A percentile compares a stretch with the other conserved stretches of the same genome.
These are phyloP conservation scores for Lucilia sericata DNA, from an alignment of 1,140 invertebrate genomes.

Conservation along the genomic window DNA sequence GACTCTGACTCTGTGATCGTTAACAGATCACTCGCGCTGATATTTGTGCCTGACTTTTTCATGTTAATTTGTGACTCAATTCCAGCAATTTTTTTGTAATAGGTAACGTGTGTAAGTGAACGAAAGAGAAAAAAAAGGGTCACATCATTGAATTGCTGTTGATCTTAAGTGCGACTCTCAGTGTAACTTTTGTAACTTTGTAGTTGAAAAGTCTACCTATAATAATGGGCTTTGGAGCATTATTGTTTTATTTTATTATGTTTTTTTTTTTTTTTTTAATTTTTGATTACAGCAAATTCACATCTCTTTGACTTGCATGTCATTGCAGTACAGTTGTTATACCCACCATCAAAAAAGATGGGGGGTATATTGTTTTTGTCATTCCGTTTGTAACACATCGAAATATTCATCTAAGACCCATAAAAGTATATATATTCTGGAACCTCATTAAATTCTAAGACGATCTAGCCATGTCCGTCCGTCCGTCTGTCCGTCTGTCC, in stretches of 20 bases:
- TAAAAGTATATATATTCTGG: too few relatives aligned
- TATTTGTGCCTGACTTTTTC: neutral
- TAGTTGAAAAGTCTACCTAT: neutral
- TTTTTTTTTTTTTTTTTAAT: neutral
- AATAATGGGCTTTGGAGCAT: neutral
- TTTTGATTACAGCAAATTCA: neutral
- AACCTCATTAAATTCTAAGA: too few relatives aligned
- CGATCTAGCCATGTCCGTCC: too few relatives aligned
- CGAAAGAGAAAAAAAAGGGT: conserved; percentile 24
- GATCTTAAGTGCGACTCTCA: conserved; percentile 25
- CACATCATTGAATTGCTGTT: neutral
- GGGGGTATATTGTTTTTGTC: too few relatives aligned
- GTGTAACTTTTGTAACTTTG: neutral
- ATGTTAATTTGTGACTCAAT: conserved; percentile 39
- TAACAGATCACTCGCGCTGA: neutral
- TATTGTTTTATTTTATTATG: neutral
- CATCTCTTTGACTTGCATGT: conserved; percentile 35
- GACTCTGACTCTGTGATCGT: neutral
- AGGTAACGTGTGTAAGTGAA: neutral
- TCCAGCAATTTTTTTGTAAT: neutral
- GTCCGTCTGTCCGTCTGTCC: too few relatives aligned
- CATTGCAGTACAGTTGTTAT: conserved; percentile 32
- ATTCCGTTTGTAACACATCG: too few relatives aligned
- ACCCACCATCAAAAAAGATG: too few relatives aligned
- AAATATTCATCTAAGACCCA: too few relatives aligned